Conservation (phyloP, 2,888 invertebrate species). For the Lasioglossum pauxillum region DNA sequence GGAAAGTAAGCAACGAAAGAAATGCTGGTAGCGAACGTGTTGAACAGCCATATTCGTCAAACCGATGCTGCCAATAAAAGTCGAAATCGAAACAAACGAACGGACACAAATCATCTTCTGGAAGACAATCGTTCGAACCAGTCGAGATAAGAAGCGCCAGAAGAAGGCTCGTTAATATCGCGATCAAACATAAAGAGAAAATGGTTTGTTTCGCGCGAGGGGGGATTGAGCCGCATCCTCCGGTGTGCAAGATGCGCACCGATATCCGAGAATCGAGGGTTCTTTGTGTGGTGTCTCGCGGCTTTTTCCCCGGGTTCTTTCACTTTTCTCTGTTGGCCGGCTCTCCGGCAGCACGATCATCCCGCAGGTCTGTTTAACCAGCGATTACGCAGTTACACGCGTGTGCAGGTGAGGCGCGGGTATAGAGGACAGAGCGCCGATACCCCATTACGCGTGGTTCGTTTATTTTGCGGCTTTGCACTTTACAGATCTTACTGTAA, state of each 20-base stretch:
- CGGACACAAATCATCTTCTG: background rate
- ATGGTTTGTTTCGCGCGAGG: constrained; percentile 40
- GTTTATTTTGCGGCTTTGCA: constrained; percentile 72
- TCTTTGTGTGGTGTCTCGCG: constrained; percentile 56
- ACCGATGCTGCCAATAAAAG: no score
- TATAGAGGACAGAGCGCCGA: constrained; percentile 56
- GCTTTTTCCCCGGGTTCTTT: constrained; percentile 43
- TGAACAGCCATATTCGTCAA: background rate
- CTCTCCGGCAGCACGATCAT: background rate
- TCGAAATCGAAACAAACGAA: background rate
- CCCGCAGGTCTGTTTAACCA: constrained; percentile 68
- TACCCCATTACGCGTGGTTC: constrained; percentile 67
- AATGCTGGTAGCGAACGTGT: no score
- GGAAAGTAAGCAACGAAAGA: no score
- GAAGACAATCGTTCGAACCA: background rate
- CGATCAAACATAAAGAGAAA: constrained; percentile 42
- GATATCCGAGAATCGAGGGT: constrained; percentile 63
- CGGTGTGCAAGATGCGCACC: constrained; percentile 49
- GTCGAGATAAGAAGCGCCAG: background rate
- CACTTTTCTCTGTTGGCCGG: constrained; percentile 28
- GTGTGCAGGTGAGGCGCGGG: constrained; percentile 51
- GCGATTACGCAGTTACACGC: constrained; percentile 70
- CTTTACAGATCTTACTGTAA: constrained; percentile 69
- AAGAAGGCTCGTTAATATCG: background rate
- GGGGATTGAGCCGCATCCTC: constrained; percentile 52